Evolutionary conservation across 2,113 vertebrate species (phyloP), one percentile per base, ranked within the genome.

Genomic region (Sorex araneus): DNA sequence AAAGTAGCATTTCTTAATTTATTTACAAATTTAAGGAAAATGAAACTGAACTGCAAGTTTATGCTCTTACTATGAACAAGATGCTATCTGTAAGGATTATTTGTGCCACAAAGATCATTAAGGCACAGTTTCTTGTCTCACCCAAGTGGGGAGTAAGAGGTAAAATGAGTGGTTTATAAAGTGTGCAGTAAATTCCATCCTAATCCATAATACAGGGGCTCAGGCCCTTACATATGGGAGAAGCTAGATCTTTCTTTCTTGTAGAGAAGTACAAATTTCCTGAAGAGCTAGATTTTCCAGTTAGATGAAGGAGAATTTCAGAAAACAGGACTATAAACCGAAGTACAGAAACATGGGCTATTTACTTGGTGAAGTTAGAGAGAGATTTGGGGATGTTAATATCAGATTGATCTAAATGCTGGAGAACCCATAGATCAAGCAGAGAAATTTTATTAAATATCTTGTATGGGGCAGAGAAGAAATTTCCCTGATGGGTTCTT

Each of bases 21-120:
- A 28, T 94, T 80, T 83, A 66, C 50, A 92, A n/a, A 60, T 92
- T 71, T 30, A 45, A 64, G 43, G 71, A 54, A 91, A 94, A 54
- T 43, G 50, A 90, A 87, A 79, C 74, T 60, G 16, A 87, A 88
- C 8, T 27, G 40, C 43, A 81, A 92, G 36, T 9, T 30, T 85
- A 60, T 79, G 23, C 34, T 3, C 84, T 88, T 91, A 73, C 89
- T 79, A 36, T 84, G 67, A 90, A 32, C 60, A 73, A 10, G 60
- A 43, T 67, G 21, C 27, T 92, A 1, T 66, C 83, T 85, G 66
- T 63, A 19, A 82, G 69, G 83, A 57, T 18, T 57, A 28, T 21
- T 5, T 27, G 21, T 64, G 27, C 67, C 16, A 23, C n/a, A 47
- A 32, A 86, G 30, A 32, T 74, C 69, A 92, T 78, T 81, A 82